A percentile compares a stretch with the other conserved stretches of the same genome.
Conservation (phyloP, 1,140 invertebrate species). For the Portunus trituberculatus region DNA sequence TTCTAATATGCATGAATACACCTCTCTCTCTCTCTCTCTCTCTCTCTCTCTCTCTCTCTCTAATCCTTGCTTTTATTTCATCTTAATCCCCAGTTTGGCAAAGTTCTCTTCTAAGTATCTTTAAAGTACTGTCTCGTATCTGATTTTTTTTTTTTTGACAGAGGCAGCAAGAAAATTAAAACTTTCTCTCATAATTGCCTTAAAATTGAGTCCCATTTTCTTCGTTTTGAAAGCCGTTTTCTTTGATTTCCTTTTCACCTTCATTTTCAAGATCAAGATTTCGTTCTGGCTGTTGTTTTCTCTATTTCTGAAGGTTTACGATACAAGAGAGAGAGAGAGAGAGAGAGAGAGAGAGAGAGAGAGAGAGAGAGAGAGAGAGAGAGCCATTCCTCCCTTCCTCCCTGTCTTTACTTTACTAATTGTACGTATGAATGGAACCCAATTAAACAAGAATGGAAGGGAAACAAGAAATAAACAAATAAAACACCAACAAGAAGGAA, state of each 20-base stretch:
- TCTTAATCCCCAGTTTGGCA: too few relatives aligned
- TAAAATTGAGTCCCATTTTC: background rate
- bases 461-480: background rate
- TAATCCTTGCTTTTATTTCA: too few relatives aligned
- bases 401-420: constrained; percentile 12
- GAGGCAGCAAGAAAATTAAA: background rate
- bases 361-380: constrained; percentile 22
- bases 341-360: background rate
- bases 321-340: background rate
- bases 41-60: too few relatives aligned
- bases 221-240: background rate
- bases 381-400: background rate
- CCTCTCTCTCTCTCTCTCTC: too few relatives aligned
- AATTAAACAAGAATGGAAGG: constrained; percentile 24
- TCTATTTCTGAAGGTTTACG: background rate
- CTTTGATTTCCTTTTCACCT: too few relatives aligned
- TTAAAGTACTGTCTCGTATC: too few relatives aligned
- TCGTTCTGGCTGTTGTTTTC: background rate
- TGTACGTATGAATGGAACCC: background rate
- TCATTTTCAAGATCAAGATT: too few relatives aligned
- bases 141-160: too few relatives aligned
- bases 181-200: background rate
- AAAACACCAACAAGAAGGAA: background rate
- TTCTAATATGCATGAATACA: background rate
- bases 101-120: too few relatives aligned